Evolutionary conservation across 2,888 invertebrate species (phyloP), one percentile per base, ranked within the genome.

Genomic region (Endotricha flammealis): DNA sequence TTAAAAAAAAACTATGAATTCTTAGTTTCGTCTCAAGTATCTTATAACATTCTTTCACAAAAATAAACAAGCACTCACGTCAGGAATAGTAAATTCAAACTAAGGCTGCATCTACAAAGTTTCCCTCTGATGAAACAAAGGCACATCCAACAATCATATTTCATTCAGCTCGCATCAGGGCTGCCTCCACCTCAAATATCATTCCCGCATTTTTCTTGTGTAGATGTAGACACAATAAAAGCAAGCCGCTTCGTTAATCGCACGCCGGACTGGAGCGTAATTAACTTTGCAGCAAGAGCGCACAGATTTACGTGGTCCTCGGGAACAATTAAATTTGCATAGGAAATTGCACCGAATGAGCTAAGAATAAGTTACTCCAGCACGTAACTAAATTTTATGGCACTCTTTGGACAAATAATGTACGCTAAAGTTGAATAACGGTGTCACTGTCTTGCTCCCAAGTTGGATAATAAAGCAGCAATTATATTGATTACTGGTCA

Each of bases 321-420:
- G 81, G 81, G 83, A 67, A 80, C 83, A 83, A 83, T 86, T 83
- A 86, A 82, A 83, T 86, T 85, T 86, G 83, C 85, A 86, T 86
- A 83, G 83, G 79, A 82, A 82, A 86, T 85, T 82, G 82, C 73
- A 78, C 68, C 59, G 76, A 75, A 78, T 75, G 62, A 72, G 71
- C 78, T 73, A 81, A 81, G 82, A 80, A 79, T 80, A 81, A 81
- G 80, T 79, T 75, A 64, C 60, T 60, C 45, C 57, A 53, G 61
- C 58, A 62, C 65, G 66, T 64, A 75, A 75, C 71, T 75, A 72
- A 74, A 67, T 72, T 80, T 73, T 76, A 79, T 67, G 64, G 55
- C 50, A 58, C 64, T 66, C 63, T 51, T 64, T 61, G 57, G 53
- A 40, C 39, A 46, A 47, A 53, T 39, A 37, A 39, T 34, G 22